A percentile compares a stretch with the other conserved stretches of the same genome.
phyloP scores from a whole-genome alignment of 2,113 vertebrate genomes.

The Heterocephalus glaber region DNA sequence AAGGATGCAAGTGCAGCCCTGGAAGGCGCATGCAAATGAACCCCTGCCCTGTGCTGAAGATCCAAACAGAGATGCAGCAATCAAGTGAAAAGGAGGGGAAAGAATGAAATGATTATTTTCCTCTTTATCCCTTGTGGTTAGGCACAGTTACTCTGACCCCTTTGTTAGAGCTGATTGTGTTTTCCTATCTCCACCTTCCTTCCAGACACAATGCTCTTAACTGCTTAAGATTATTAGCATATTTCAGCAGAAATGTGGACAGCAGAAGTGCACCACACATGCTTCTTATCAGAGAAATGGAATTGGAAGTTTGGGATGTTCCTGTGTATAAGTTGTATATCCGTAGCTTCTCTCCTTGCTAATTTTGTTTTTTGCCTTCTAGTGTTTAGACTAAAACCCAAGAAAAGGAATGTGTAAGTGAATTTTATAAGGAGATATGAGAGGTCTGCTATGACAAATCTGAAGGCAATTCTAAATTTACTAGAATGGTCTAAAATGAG shows the following conservation, averaged over 20 bases:
- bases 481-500: background rate
- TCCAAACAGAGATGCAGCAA: background rate
- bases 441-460: background rate
- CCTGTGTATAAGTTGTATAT: background rate
- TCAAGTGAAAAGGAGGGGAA: background rate
- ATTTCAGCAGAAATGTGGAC: slow-evolving; percentile 7
- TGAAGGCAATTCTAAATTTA: background rate
- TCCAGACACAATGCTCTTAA: slow-evolving; percentile 22
- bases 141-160: background rate
- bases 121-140: background rate
- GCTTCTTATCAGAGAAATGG: background rate
- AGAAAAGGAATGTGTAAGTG: background rate
- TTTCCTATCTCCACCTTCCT: slow-evolving; percentile 19
- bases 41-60: background rate
- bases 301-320: background rate
- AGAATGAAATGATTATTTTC: background rate
- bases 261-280: background rate
- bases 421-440: background rate
- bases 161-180: background rate
- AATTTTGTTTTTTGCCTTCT: background rate
- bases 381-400: background rate
- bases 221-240: slow-evolving; percentile 11
- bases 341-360: background rate
- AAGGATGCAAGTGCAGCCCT: background rate
- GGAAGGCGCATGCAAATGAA: background rate